These are phyloP conservation scores for Rhinella marina DNA, from an alignment of 2,797 vertebrate species.

Conservation along the genomic window DNA sequence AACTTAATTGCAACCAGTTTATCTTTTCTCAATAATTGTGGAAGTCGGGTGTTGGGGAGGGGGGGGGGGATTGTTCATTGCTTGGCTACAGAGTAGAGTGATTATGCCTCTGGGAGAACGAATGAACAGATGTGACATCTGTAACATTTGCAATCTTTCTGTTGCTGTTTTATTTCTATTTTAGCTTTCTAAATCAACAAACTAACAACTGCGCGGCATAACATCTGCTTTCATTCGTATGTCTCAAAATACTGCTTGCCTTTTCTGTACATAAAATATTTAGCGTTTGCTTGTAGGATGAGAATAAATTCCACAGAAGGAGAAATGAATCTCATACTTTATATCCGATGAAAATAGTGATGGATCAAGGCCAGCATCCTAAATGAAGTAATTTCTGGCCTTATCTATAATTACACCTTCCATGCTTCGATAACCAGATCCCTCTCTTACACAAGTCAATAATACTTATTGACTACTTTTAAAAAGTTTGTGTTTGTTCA, in stretches of 20 bases:
- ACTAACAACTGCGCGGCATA: slow-evolving; percentile 14
- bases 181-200: slow-evolving; percentile 30
- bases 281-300: neutral
- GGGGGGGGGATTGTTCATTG: slow-evolving; percentile 29
- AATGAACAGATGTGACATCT: slow-evolving; percentile 49
- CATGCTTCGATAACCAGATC: neutral
- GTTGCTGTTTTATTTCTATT: slow-evolving; percentile 29
- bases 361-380: neutral
- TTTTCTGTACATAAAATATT: slow-evolving; percentile 10
- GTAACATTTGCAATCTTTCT: slow-evolving; percentile 48
- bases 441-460: neutral
- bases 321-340: neutral
- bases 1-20: slow-evolving; percentile 60
- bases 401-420: neutral
- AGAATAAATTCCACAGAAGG: neutral
- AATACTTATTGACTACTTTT: neutral
- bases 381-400: slow-evolving; percentile 29
- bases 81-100: slow-evolving; percentile 43
- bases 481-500: neutral
- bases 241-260: neutral
- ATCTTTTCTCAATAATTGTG: slow-evolving; percentile 62
- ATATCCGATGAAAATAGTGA: slow-evolving; percentile 5
- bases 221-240: slow-evolving; percentile 41
- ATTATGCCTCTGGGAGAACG: slow-evolving; percentile 54
- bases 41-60: slow-evolving; percentile 10